These are phyloP conservation scores for Agapornis roseicollis DNA, from an alignment of 2,113 vertebrate species.

Conservation along the genomic window DNA sequence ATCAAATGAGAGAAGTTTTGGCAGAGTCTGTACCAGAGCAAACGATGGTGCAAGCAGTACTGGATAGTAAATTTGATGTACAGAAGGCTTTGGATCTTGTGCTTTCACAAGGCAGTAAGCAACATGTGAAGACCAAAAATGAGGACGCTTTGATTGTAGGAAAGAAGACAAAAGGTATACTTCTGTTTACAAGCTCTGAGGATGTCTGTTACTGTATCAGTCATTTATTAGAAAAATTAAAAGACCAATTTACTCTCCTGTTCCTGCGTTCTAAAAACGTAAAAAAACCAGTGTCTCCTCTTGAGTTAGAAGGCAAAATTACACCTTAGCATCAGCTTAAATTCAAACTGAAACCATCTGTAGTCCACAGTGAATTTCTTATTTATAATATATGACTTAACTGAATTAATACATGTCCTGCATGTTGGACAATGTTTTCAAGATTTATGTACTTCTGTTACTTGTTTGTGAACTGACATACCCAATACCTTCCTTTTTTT, in stretches of 20 bases:
- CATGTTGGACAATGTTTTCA: neutral
- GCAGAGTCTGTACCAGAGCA: constrained; percentile 87
- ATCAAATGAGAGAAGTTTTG: constrained; percentile 91
- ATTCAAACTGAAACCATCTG: neutral
- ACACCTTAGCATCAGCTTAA: neutral
- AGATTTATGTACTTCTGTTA: neutral
- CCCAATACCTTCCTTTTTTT: neutral
- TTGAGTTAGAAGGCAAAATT: neutral
- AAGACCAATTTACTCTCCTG: neutral
- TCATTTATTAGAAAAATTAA: neutral
- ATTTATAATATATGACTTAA: neutral
- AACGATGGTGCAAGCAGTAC: constrained; percentile 82
- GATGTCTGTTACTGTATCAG: neutral
- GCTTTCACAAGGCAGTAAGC: constrained; percentile 80
- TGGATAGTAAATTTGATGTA: constrained; percentile 86
- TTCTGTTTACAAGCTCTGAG: constrained; percentile 32
- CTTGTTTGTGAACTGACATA: neutral
- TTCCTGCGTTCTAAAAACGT: neutral
- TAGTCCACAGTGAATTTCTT: neutral
- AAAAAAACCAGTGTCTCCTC: neutral
- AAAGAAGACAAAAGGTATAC: constrained; percentile 87
- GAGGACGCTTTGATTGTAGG: constrained; percentile 58
- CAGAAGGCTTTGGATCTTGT: constrained; percentile 88
- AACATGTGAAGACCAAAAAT: constrained; percentile 65
- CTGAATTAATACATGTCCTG: neutral